phyloP scores from a whole-genome alignment of 2,888 invertebrate species.

The Asteroscopus sphinx region DNA sequence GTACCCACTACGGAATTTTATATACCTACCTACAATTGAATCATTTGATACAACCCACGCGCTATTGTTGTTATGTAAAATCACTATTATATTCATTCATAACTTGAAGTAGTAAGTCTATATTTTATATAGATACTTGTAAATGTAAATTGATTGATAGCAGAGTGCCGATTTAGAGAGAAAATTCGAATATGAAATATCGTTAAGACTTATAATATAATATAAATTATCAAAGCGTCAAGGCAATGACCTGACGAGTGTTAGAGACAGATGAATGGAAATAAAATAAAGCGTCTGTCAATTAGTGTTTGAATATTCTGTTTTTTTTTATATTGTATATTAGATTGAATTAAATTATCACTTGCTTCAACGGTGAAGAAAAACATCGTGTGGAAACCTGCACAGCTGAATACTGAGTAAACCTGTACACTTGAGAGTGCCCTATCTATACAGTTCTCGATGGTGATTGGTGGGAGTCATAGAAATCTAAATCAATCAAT shows the following conservation, averaged over 20 bases:
- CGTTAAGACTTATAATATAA: no score
- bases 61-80: slow-evolving; percentile 56
- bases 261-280: background rate
- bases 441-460: no score
- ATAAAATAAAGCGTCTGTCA: background rate
- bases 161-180: slow-evolving; percentile 37
- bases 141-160: slow-evolving; percentile 43
- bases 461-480: no score
- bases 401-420: no score
- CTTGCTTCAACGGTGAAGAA: no score
- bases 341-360: no score
- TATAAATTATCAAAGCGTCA: no score
- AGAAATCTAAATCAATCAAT: no score
- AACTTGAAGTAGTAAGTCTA: slow-evolving; percentile 42
- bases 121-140: slow-evolving; percentile 22
- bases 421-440: no score
- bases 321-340: background rate
- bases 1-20: slow-evolving; percentile 38
- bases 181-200: slow-evolving; percentile 31
- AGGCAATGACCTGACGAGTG: slow-evolving; percentile 19
- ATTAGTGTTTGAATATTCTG: background rate
- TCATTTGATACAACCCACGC: slow-evolving; percentile 57
- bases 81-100: slow-evolving; percentile 49
- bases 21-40: slow-evolving; percentile 53
- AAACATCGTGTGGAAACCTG: no score